Evolutionary conservation across 2,113 vertebrate genomes (phyloP), one percentile per base, ranked within the genome.

Genomic region (Nothobranchius kuhntae): DNA sequence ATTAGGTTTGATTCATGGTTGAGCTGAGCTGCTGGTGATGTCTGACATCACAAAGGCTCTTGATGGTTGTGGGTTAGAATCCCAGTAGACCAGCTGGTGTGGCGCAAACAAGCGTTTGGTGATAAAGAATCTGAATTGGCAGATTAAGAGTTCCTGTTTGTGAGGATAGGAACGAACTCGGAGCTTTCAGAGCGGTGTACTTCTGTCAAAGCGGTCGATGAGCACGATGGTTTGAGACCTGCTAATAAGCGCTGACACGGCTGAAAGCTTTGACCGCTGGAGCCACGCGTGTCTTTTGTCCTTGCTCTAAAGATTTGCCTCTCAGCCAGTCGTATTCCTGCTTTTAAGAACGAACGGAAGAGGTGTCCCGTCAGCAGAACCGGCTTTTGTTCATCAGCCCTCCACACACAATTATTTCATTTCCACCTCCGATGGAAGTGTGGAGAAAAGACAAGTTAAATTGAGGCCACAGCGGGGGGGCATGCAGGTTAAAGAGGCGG

Each of bases 301-400:
- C 12, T 44, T 7, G 26, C 13, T 11, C 24, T 21, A 30, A 56
- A 17, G 45, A n/a, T 50, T 48, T 51, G 35, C 9, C 48, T 13
- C 8, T 14, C 26, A 51, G 9, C 11, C 14, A 46, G 15, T 13
- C 26, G 53, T 13, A 60, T 13, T 46, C 17, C 61, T 64, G 45
- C 46, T 61, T 64, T 71, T 21, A 61, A 1, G 21, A 40, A 47
- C 11, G 45, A 75, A 47, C 47, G 30, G 30, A 15, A 51, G 17
- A 44, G 53, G 50, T n/a, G 15, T 53, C 42, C 11, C 3, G 52
- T 47, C 13, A 53, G 61, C 62, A 26, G 54, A 64, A 56, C 58
- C 53, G 2, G 38, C 30, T 62, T 57, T 69, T 56, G 59, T 75
- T 61, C 50, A 66, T 40, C 13, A 6, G 15, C 38, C 55, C 40